A percentile compares a stretch with the other conserved stretches of the same genome.
These are phyloP conservation scores for Brassicogethes aeneus DNA, from an alignment of 2,888 invertebrate species.

Conservation along the genomic window DNA sequence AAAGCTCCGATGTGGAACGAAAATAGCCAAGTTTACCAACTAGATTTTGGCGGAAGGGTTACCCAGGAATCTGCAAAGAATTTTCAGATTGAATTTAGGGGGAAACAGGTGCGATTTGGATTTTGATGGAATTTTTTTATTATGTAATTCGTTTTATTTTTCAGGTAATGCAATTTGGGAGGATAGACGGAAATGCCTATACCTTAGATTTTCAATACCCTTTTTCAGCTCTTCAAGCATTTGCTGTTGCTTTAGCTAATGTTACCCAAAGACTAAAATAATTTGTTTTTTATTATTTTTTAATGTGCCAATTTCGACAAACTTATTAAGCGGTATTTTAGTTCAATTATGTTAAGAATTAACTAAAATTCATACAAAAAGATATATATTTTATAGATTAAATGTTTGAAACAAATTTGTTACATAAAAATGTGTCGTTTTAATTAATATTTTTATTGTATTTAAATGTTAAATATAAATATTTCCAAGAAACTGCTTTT, in stretches of 20 bases:
- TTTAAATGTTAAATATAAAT: conserved; percentile 14
- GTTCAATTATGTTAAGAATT: conserved; percentile 1
- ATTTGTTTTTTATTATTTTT: conserved; percentile 23
- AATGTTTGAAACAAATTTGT: conserved; percentile 17
- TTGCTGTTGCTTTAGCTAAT: conserved; percentile 94
- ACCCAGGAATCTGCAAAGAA: conserved; percentile 99
- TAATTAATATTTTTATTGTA: conserved; percentile 19
- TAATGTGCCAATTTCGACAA: conserved; percentile 17
- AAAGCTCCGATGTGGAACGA: conserved; percentile 92
- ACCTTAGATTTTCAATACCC: conserved; percentile 98
- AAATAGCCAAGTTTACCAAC: conserved; percentile 95
- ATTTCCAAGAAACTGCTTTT: not conserved
- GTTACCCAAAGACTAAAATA: conserved; percentile 92
- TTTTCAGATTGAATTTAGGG: conserved; percentile 96
- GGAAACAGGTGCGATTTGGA: conserved; percentile 68
- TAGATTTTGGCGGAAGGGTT: conserved; percentile 97
- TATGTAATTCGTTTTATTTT: conserved; percentile 16
- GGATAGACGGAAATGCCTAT: conserved; percentile 97
- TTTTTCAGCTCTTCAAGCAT: conserved; percentile 96
- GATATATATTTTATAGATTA: conserved; percentile 21
- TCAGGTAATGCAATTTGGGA: conserved; percentile 98
- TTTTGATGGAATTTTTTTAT: conserved; percentile 2
- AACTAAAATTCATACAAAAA: conserved; percentile 11
- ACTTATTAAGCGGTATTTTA: conserved; percentile 6
- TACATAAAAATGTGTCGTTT: conserved; percentile 15